Evolutionary conservation across 2,888 invertebrate genomes (phyloP).

Genomic region (Machimus atricapillus): DNA sequence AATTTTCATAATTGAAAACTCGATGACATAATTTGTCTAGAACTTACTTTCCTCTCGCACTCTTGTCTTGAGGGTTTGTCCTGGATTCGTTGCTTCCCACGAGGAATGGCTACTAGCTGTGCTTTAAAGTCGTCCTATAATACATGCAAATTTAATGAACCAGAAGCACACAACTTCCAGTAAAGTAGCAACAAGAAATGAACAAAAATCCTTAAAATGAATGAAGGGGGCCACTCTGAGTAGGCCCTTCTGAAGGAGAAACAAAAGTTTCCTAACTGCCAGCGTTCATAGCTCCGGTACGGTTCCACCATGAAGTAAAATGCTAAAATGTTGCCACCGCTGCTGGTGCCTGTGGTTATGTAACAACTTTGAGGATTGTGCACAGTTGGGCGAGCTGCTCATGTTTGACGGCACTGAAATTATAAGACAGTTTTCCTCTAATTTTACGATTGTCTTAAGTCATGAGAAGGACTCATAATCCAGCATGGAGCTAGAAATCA

Average conservation of each 20-base stretch:
- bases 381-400: constrained; percentile 7
- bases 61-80: neutral
- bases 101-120: neutral
- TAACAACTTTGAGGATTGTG: neutral
- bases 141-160: constrained; percentile 39
- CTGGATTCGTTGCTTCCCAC: neutral
- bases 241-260: neutral
- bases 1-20: constrained; percentile 14
- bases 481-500: neutral
- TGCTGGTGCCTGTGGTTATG: constrained; percentile 13
- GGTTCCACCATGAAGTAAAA: neutral
- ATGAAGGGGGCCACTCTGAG: neutral
- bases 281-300: neutral
- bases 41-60: neutral
- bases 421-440: constrained; percentile 22
- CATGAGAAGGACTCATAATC: constrained; percentile 35
- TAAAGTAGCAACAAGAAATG: constrained; percentile 4
- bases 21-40: constrained; percentile 7
- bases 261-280: constrained; percentile 1
- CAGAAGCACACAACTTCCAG: constrained; percentile 25
- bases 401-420: constrained; percentile 10
- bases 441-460: constrained; percentile 35
- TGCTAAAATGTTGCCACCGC: constrained; percentile 6
- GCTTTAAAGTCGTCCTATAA: neutral
- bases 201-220: constrained; percentile 23